Conservation (phyloP, 2,888 invertebrate species). For the Nomada ferruginata region DNA sequence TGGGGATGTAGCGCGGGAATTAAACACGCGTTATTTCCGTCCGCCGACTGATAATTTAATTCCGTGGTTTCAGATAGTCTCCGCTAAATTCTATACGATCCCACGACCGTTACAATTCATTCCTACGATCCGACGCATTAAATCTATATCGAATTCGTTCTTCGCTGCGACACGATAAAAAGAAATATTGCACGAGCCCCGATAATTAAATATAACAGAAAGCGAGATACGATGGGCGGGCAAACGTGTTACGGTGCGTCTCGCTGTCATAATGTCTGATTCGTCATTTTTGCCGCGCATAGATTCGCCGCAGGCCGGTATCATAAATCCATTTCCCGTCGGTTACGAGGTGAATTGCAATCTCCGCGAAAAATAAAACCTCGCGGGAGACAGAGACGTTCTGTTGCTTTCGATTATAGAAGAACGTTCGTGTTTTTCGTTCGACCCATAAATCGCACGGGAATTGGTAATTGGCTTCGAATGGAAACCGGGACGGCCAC, state of each 20-base stretch:
- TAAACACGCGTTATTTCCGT: slow-evolving; percentile 43
- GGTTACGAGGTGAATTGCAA: slow-evolving; percentile 49
- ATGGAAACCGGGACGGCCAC: slow-evolving; percentile 26
- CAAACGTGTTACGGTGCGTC: no score
- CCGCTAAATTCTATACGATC: neutral
- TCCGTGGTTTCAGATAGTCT: slow-evolving; percentile 10
- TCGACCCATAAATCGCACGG: slow-evolving; percentile 36
- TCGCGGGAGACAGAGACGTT: slow-evolving; percentile 35
- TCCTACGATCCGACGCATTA: neutral
- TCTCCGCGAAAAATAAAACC: slow-evolving; percentile 43
- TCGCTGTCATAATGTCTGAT: neutral
- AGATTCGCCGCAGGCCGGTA: slow-evolving; percentile 13
- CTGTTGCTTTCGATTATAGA: slow-evolving; percentile 49
- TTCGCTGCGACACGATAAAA: no score
- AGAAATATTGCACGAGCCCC: no score
- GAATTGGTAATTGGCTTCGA: slow-evolving; percentile 48
- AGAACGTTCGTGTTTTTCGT: slow-evolving; percentile 24
- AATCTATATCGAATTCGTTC: neutral
- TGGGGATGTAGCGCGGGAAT: slow-evolving; percentile 36
- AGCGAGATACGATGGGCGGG: no score
- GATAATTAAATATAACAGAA: neutral
- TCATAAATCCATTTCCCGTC: slow-evolving; percentile 49
- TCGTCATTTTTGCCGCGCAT: slow-evolving; percentile 5
- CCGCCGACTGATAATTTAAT: slow-evolving; percentile 50
- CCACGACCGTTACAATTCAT: neutral